Percentiles rank a stretch among this genome's conserved stretches.
phyloP scores from a whole-genome alignment of 2,888 invertebrate species.

The Oscheius sp. region DNA sequence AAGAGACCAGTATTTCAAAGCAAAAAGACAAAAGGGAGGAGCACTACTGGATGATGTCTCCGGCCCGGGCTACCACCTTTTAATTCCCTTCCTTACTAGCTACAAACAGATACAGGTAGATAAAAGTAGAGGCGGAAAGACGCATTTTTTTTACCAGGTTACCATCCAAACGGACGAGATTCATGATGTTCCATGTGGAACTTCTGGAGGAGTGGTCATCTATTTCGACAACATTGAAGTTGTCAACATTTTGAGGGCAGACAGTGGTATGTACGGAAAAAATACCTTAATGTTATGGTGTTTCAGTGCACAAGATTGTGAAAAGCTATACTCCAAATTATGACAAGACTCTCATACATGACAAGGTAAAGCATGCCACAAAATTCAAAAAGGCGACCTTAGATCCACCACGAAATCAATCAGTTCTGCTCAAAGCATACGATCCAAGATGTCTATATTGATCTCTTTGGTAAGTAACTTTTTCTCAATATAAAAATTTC shows the following conservation, averaged over 20 bases:
- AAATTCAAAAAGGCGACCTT: no score
- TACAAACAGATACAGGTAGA: background rate
- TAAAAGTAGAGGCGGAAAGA: background rate
- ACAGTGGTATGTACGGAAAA: background rate
- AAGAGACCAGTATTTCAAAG: no score
- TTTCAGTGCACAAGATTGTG: background rate
- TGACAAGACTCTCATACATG: background rate
- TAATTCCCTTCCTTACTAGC: background rate
- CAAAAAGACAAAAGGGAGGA: background rate
- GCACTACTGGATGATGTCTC: background rate
- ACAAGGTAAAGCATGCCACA: background rate
- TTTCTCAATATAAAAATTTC: background rate
- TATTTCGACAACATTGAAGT: slow-evolving; percentile 3
- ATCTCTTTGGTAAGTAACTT: background rate
- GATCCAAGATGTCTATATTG: background rate
- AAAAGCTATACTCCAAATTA: background rate
- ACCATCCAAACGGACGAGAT: background rate
- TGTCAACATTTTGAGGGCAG: background rate
- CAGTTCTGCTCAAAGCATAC: slow-evolving; percentile 1
- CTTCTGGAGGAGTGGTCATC: background rate
- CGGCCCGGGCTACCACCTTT: background rate
- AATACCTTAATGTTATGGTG: background rate
- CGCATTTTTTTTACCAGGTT: background rate
- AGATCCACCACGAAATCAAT: background rate
- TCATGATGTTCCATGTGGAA: background rate